Conservation (phyloP, 2,888 invertebrate genomes). For the Drosophila mulleri region DNA sequence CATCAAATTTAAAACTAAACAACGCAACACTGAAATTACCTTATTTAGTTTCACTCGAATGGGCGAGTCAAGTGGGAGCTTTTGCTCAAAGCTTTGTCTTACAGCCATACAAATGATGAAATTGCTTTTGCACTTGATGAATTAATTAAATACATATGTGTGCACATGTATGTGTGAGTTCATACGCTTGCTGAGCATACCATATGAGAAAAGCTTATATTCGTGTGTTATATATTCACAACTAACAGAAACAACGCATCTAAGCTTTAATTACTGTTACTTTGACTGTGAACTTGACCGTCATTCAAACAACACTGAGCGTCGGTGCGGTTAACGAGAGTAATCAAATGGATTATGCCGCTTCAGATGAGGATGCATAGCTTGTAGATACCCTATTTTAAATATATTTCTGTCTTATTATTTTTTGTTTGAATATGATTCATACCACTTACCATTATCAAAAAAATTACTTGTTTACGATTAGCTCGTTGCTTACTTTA, state of each 20-base stretch:
- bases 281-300: conserved; percentile 23
- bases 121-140: conserved; percentile 10
- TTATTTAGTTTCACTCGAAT: conserved; percentile 9
- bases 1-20: conserved; percentile 14
- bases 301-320: not conserved
- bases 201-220: not conserved
- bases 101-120: conserved; percentile 6
- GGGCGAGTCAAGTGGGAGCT: conserved; percentile 13
- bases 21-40: not conserved
- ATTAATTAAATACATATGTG: not conserved
- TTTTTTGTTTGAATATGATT: not conserved
- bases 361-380: not conserved
- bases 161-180: not conserved
- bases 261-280: not conserved
- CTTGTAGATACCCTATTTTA: not conserved
- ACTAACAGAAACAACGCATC: conserved; percentile 2
- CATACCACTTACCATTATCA: not conserved
- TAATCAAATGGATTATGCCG: not conserved
- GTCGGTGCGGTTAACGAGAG: conserved; percentile 1
- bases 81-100: conserved; percentile 22
- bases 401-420: not conserved
- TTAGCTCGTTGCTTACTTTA: not conserved
- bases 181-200: not conserved
- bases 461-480: not conserved
- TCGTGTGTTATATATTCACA: not conserved